Evolutionary conservation across 2,797 vertebrate genomes (phyloP).

Genomic region (Mormyrus hasselquistii): DNA sequence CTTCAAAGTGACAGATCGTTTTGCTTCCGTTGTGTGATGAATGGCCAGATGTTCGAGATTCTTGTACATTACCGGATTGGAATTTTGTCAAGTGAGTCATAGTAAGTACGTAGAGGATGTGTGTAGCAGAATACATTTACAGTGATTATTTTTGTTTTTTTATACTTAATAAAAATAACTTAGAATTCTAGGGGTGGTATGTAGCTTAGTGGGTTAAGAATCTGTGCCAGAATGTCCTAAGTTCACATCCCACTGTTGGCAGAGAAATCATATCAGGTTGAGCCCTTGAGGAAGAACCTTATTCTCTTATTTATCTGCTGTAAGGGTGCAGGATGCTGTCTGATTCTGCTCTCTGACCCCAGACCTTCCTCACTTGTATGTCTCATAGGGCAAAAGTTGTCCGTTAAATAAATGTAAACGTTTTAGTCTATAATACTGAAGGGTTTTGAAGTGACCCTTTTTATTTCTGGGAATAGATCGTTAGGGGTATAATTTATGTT

Average conservation of each 20-base stretch:
- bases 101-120: not conserved
- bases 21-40: not conserved
- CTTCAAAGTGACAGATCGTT: conserved; percentile 4
- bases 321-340: not conserved
- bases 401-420: not conserved
- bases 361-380: not conserved
- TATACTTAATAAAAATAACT: not conserved
- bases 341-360: not conserved
- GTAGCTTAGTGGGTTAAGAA: not conserved
- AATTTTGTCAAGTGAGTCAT: not conserved
- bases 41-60: not conserved
- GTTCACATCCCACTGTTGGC: not conserved
- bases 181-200: not conserved
- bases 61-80: not conserved
- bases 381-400: not conserved
- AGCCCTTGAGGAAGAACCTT: not conserved
- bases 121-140: not conserved
- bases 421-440: not conserved
- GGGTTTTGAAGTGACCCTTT: not conserved
- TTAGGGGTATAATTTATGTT: not conserved
- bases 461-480: not conserved
- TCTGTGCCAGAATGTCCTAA: not conserved
- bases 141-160: not conserved
- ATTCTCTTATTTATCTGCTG: not conserved
- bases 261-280: not conserved